These are phyloP conservation scores for Gnathonemus echidnorhynchus DNA, from an alignment of 2,113 vertebrate species.

Conservation along the genomic window DNA sequence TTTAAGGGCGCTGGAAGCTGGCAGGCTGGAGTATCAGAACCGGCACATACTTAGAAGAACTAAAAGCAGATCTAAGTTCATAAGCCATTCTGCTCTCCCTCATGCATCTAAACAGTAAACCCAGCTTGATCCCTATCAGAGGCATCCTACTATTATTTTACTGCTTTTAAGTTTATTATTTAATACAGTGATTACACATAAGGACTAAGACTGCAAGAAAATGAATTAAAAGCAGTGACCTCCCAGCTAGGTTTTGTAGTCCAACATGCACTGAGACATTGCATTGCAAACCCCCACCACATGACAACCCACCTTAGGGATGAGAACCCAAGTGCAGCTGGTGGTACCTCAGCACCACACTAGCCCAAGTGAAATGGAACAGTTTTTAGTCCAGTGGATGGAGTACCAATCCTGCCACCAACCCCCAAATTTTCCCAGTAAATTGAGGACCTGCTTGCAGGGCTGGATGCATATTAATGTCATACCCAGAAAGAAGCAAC, in stretches of 20 bases:
- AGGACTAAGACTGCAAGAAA: neutral
- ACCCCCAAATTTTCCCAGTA: too few relatives aligned
- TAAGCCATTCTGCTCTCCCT: neutral
- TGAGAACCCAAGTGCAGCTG: too few relatives aligned
- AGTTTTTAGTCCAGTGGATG: too few relatives aligned
- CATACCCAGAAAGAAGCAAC: too few relatives aligned
- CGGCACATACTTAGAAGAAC: neutral
- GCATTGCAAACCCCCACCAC: too few relatives aligned
- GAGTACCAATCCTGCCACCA: too few relatives aligned
- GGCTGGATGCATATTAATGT: too few relatives aligned
- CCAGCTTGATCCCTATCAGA: neutral
- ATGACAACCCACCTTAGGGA: too few relatives aligned
- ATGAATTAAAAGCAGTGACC: neutral
- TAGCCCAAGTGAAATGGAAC: too few relatives aligned
- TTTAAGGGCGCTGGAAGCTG: neutral
- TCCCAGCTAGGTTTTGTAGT: neutral
- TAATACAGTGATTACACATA: neutral
- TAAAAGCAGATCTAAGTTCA: neutral
- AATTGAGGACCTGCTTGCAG: too few relatives aligned
- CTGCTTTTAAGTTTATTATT: too few relatives aligned
- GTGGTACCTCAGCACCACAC: too few relatives aligned
- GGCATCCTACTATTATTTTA: neutral
- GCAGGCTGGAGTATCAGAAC: neutral
- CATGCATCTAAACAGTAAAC: neutral
- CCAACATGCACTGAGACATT: neutral